A percentile compares a stretch with the other conserved stretches of the same genome.
Conservation (phyloP, 2,797 vertebrate species). For the Galagoides demidoff region DNA sequence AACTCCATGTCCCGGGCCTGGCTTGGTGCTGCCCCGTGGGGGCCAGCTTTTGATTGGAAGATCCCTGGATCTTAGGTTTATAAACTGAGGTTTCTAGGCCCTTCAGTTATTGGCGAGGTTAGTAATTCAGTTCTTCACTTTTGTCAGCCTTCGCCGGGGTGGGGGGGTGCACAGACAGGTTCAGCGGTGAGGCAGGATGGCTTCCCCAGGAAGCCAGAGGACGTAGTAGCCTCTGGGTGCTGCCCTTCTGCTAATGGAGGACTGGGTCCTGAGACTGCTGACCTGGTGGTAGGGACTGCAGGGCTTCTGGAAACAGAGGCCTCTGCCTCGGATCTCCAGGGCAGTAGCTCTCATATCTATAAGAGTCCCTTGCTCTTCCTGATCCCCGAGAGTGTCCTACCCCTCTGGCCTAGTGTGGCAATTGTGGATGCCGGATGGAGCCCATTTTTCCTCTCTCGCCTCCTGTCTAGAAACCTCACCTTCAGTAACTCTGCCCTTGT, state of each 20-base stretch:
- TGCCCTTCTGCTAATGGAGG: neutral
- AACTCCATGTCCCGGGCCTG: constrained; percentile 46
- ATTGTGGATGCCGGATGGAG: neutral
- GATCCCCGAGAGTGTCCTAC: rapidly evolving
- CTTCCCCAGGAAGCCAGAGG: neutral
- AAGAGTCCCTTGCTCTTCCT: neutral
- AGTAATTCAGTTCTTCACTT: neutral
- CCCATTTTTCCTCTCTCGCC: neutral
- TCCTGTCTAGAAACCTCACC: neutral
- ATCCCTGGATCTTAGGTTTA: constrained; percentile 66
- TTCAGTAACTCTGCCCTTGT: neutral
- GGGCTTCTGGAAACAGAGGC: rapidly evolving
- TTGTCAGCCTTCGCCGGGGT: neutral
- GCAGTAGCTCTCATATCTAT: too few relatives aligned
- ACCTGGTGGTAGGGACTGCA: neutral
- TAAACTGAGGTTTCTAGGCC: constrained; percentile 17
- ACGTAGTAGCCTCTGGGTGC: neutral
- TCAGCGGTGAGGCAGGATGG: neutral
- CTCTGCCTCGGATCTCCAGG: neutral
- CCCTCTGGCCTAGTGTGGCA: neutral
- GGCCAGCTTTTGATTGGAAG: constrained; percentile 71
- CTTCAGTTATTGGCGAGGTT: neutral
- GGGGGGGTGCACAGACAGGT: neutral
- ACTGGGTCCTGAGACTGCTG: neutral
- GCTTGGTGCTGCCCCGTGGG: neutral